phyloP scores from a whole-genome alignment of 2,888 invertebrate genomes.

The Parnassius mnemosyne region DNA sequence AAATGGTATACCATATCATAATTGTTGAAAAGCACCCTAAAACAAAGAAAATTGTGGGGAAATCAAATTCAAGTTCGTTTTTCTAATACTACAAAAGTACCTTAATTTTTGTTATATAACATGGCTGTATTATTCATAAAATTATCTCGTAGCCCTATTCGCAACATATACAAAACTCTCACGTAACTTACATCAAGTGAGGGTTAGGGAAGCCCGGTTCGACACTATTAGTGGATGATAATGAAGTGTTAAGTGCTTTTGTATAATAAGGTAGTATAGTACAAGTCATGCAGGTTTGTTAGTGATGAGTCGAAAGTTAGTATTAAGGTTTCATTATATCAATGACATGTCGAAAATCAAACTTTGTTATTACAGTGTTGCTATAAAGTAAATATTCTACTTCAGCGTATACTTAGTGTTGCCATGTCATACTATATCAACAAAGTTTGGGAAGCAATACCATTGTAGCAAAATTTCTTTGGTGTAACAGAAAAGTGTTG shows the following conservation, averaged over 20 bases:
- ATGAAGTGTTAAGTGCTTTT: slow-evolving; percentile 64
- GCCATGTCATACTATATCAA: neutral
- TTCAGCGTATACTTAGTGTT: neutral
- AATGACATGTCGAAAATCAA: neutral
- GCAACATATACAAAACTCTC: slow-evolving; percentile 25
- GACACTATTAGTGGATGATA: slow-evolving; percentile 43
- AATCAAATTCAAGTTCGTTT: too few species aligned
- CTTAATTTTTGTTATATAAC: too few species aligned
- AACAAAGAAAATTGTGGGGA: too few species aligned
- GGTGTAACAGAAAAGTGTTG: slow-evolving; percentile 58
- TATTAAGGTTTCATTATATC: slow-evolving; percentile 31
- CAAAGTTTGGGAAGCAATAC: slow-evolving; percentile 29
- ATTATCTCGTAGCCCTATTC: too few species aligned
- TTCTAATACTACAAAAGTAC: too few species aligned
- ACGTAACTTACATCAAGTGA: slow-evolving; percentile 35
- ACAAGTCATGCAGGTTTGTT: slow-evolving; percentile 55
- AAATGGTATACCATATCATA: too few species aligned
- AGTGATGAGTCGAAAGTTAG: slow-evolving; percentile 80
- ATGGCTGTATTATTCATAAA: too few species aligned
- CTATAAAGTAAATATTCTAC: neutral
- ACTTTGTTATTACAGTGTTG: neutral
- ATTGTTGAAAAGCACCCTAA: too few species aligned
- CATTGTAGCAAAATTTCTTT: slow-evolving; percentile 36
- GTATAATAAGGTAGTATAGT: slow-evolving; percentile 38
- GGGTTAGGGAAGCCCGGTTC: slow-evolving; percentile 47